These are phyloP conservation scores for Orchesella flavescens DNA, from an alignment of 2,888 invertebrate genomes.

Conservation along the genomic window DNA sequence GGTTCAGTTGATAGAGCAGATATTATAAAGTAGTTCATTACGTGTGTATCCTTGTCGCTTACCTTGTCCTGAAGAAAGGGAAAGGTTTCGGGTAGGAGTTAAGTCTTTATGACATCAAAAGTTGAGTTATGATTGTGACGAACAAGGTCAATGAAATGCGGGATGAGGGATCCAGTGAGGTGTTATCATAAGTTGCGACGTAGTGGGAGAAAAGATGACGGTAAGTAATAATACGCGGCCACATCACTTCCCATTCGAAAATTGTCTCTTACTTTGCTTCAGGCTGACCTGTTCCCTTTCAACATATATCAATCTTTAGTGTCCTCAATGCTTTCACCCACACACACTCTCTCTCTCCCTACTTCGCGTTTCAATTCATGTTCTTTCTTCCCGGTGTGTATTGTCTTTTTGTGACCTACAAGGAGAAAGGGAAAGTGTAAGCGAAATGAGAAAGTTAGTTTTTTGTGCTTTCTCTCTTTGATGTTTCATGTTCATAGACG, in stretches of 20 bases:
- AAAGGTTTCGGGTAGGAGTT: too few relatives aligned
- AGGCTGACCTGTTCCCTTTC: neutral
- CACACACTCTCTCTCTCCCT: neutral
- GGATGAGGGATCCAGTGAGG: neutral
- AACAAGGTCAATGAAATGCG: slow-evolving; percentile 27
- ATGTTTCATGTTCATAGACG: neutral
- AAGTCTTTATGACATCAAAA: neutral
- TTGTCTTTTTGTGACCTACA: slow-evolving; percentile 3
- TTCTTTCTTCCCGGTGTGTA: neutral
- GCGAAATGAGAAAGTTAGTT: neutral
- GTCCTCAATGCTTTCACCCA: too few relatives aligned
- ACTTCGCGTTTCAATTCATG: neutral
- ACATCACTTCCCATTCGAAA: neutral
- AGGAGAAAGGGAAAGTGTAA: neutral
- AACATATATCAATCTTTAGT: too few relatives aligned
- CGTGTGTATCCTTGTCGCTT: too few relatives aligned
- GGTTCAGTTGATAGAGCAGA: too few relatives aligned
- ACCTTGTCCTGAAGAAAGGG: too few relatives aligned
- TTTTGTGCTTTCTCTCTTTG: neutral
- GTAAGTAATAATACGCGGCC: neutral
- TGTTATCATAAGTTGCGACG: neutral
- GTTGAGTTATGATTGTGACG: neutral
- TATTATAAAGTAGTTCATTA: too few relatives aligned
- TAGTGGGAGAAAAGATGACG: neutral
- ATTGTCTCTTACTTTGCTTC: neutral